Conservation (phyloP, 2,797 vertebrate species). For the Lithobates pipiens region DNA sequence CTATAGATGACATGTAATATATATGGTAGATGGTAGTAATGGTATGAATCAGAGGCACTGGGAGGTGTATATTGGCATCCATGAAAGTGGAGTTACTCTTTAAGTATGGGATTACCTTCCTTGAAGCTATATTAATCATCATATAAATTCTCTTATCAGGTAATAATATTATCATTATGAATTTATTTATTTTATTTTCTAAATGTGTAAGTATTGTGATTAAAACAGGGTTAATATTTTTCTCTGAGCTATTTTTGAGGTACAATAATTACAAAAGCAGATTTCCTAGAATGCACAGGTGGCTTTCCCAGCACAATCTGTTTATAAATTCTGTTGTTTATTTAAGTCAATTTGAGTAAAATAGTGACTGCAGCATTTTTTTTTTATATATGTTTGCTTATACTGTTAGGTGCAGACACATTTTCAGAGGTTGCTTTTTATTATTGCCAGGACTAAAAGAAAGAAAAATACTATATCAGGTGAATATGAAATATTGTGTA, state of each 20-base stretch:
- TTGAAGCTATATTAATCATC: too few relatives aligned
- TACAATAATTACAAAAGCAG: slow-evolving; percentile 5
- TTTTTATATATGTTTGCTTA: too few relatives aligned
- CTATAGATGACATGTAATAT: too few relatives aligned
- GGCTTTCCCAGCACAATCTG: slow-evolving; percentile 12
- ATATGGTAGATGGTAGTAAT: too few relatives aligned
- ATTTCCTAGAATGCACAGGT: slow-evolving; percentile 36
- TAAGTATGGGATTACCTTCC: too few relatives aligned
- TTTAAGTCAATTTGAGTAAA: not conserved
- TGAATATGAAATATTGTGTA: too few relatives aligned
- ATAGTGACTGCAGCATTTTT: not conserved
- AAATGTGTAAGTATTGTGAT: too few relatives aligned
- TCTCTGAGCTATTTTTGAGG: not conserved
- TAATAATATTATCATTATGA: not conserved
- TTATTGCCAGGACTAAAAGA: not conserved
- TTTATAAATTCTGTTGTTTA: slow-evolving; percentile 23
- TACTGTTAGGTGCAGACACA: too few relatives aligned
- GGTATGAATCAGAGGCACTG: too few relatives aligned
- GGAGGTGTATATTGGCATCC: too few relatives aligned
- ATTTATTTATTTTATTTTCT: not conserved
- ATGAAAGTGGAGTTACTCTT: too few relatives aligned
- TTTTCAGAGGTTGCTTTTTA: too few relatives aligned
- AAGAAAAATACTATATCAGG: not conserved
- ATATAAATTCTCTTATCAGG: not conserved
- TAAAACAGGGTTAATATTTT: not conserved